Conservation (phyloP, 2,113 vertebrate species). For the Circaetus cinerascens region DNA sequence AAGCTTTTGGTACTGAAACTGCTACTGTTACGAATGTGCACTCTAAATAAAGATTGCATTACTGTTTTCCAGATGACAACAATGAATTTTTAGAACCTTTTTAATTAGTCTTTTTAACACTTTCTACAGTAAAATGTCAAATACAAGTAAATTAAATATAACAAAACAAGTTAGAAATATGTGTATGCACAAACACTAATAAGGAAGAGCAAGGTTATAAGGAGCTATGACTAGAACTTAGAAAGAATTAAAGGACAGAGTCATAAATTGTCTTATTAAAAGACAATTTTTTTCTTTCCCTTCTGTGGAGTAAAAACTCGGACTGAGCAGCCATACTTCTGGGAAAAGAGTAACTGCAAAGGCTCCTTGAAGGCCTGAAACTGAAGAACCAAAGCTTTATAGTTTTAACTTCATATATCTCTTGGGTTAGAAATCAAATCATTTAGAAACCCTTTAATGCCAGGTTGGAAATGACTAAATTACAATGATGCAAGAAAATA, state of each 20-base stretch:
- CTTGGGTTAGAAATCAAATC: not conserved
- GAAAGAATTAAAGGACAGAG: not conserved
- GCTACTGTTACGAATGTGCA: not conserved
- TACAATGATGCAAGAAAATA: not conserved
- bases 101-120: not conserved
- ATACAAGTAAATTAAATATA: not conserved
- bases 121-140: not conserved
- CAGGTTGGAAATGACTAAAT: not conserved
- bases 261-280: not conserved
- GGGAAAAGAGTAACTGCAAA: not conserved
- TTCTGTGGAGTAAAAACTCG: not conserved
- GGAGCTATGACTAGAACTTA: not conserved
- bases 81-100: slow-evolving; percentile 16
- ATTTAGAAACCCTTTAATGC: not conserved
- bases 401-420: not conserved
- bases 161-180: not conserved
- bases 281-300: not conserved
- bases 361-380: not conserved
- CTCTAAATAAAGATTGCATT: not conserved
- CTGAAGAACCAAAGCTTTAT: not conserved
- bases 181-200: not conserved
- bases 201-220: not conserved
- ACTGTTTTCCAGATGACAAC: not conserved
- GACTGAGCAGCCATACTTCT: not conserved
- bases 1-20: not conserved